These are phyloP conservation scores for Sus cebifrons DNA, from an alignment of 2,797 vertebrate genomes.

Conservation along the genomic window DNA sequence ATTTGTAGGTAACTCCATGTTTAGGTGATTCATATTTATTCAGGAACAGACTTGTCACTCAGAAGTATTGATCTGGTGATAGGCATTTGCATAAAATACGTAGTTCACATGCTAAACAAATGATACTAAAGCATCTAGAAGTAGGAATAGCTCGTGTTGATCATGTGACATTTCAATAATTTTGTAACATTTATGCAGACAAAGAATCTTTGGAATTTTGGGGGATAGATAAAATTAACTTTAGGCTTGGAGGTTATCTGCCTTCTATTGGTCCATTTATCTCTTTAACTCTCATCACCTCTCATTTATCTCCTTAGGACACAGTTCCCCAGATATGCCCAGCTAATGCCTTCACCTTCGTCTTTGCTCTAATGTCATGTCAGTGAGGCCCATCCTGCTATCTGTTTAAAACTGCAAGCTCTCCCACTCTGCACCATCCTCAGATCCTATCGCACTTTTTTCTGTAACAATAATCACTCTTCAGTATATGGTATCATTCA, in stretches of 20 bases:
- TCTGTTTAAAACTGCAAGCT: background rate
- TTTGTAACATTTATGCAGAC: background rate
- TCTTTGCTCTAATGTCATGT: background rate
- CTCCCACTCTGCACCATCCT: background rate
- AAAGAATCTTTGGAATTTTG: background rate
- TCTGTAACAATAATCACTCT: background rate
- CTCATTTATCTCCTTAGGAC: background rate
- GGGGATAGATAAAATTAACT: background rate
- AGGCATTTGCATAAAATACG: background rate
- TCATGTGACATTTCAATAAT: background rate
- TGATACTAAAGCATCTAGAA: background rate
- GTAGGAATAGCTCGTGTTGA: background rate
- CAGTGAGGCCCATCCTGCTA: background rate
- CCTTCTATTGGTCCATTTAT: background rate
- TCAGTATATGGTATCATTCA: background rate
- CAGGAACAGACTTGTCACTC: background rate
- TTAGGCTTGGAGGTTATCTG: background rate
- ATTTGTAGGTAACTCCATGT: background rate
- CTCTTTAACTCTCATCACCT: background rate
- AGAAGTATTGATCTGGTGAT: background rate
- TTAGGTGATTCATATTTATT: background rate
- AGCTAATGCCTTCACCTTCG: background rate
- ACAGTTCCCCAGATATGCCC: background rate
- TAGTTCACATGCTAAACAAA: background rate
- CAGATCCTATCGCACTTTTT: background rate